Base-by-base conservation (phyloP, 2,888 invertebrate genomes). In the Thera obeliscata region DNA sequence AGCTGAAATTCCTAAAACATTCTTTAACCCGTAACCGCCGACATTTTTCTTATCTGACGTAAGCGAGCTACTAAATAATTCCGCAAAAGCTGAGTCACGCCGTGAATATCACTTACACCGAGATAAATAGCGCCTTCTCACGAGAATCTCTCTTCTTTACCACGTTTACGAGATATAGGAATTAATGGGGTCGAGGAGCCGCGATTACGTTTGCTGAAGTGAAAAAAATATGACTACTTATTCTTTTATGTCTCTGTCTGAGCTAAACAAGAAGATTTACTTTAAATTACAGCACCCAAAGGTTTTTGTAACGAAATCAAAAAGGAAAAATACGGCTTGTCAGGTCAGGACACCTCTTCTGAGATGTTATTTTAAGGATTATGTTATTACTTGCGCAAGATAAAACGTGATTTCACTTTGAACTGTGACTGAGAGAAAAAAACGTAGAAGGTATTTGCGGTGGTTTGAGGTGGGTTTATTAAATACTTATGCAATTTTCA, bases 21-120 rank as follows among this genome's bases (percentile, higher is more conserved):
- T 54, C 48, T 55, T 22, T 46, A 41, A 33, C 49, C 11, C 52
- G 55, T 59, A 59, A 48, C 66, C 57, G 63, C 22, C 62, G 33
- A 36, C 67, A 69, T 71, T 62, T 69, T 69, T 71, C 72, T 71
- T 69, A 73, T 76, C 73, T 70, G 59, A 59, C 60, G 56, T 56
- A 61, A 62, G 57, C 61, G 65, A 54, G 67, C 69, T 67, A 71
- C 73, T 78, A 77, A 76, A 77, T 76, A 76, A 76, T 73, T 71
- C 69, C 8, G 61, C 50, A 62, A 61, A 68, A 66, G 64, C 68
- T 50, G 60, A 64, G 70, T 67, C 64, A 54, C 61, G 70, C 80
- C 78, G 76, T 82, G 81, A 81, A 82, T 83, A 82, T 80, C 79
- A 80, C 74, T 82, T 80, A 80, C 66, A 62, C n/a, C 69, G 69